Evolutionary conservation across 2,113 vertebrate genomes (phyloP).

Genomic region (Tragelaphus scriptus): DNA sequence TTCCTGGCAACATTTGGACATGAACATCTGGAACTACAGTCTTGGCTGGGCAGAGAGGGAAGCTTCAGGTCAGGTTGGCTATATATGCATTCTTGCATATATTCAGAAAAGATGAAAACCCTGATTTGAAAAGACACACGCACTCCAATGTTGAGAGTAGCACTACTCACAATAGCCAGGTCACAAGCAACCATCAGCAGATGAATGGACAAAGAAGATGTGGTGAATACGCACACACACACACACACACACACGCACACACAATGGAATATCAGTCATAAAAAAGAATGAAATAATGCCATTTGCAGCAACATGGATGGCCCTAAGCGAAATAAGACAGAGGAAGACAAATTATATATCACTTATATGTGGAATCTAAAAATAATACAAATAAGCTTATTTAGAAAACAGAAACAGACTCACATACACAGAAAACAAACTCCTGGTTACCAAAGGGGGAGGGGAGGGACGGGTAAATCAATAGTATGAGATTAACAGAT

Average conservation of each 20-base stretch:
- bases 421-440: not conserved
- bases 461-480: not conserved
- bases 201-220: not conserved
- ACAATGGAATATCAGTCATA: not conserved
- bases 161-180: not conserved
- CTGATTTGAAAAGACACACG: not conserved
- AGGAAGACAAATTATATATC: not conserved
- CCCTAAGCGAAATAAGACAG: not conserved
- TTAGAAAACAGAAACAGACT: not conserved
- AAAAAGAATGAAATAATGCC: not conserved
- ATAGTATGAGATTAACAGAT: not conserved
- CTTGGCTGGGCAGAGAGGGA: accelerated
- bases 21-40: not conserved
- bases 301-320: not conserved
- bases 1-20: not conserved
- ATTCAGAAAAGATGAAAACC: not conserved
- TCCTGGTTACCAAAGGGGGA: not conserved
- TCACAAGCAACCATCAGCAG: not conserved
- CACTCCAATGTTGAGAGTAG: not conserved
- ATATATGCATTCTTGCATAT: not conserved
- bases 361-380: not conserved
- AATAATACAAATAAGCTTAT: not conserved
- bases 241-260: not conserved
- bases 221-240: accelerated
- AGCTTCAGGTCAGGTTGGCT: not conserved